Conservation (phyloP, 2,888 invertebrate genomes). For the Bimastos eiseni region DNA sequence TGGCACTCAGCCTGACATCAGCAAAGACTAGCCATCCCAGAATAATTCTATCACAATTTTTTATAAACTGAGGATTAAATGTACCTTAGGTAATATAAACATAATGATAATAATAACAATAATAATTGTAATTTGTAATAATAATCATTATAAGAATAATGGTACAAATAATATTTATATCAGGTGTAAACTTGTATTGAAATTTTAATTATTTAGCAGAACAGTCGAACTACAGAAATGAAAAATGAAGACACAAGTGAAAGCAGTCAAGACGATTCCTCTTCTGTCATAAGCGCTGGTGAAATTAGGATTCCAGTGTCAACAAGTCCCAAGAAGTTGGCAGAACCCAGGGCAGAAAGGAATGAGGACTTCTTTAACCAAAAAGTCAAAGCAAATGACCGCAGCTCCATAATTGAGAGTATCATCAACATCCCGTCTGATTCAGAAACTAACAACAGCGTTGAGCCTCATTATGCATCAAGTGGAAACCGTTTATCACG, state of each 20-base stretch:
- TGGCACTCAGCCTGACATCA: no score
- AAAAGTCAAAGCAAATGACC: conserved; percentile 37
- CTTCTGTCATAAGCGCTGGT: not conserved
- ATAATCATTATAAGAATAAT: no score
- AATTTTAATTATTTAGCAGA: not conserved
- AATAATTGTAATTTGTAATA: no score
- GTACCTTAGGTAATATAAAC: no score
- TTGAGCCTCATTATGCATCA: not conserved
- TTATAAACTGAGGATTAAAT: no score
- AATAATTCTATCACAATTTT: no score
- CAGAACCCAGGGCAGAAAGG: not conserved
- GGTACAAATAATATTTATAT: no score
- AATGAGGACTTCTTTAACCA: conserved; percentile 44
- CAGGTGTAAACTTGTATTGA: not conserved
- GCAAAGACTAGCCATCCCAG: no score
- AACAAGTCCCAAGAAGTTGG: not conserved
- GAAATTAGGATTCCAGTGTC: not conserved
- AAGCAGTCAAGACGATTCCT: not conserved
- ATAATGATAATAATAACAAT: no score
- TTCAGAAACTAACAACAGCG: not conserved
- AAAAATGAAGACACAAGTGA: not conserved
- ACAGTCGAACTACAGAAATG: conserved; percentile 13
- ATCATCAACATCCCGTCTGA: not conserved
- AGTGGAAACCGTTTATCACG: not conserved
- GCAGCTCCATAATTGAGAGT: conserved; percentile 41